A percentile compares a stretch with the other conserved stretches of the same genome.
These are phyloP conservation scores for Nibea coibor DNA, from an alignment of 2,113 vertebrate species.

Conservation along the genomic window DNA sequence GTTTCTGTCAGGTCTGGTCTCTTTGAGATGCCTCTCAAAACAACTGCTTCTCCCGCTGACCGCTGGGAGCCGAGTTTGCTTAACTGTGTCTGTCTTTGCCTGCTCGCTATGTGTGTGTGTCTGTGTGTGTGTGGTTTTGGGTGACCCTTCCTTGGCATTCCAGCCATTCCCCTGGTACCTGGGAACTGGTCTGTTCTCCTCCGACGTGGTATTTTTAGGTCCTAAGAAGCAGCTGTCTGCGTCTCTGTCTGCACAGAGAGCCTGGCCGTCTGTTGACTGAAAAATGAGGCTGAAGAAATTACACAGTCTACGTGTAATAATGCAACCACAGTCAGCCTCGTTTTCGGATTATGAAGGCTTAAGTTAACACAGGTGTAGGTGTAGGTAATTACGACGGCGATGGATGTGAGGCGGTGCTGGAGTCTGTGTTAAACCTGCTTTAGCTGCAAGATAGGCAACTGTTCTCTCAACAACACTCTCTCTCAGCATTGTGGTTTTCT, in stretches of 20 bases:
- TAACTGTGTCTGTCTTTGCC: slow-evolving; percentile 9
- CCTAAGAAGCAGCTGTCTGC: slow-evolving; percentile 66
- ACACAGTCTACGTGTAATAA: slow-evolving; percentile 5
- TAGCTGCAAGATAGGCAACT: slow-evolving; percentile 1
- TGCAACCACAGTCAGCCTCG: not conserved
- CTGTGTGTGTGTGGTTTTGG: slow-evolving; percentile 10
- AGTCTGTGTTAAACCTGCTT: slow-evolving; percentile 23
- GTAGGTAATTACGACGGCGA: slow-evolving; percentile 28
- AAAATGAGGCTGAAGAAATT: slow-evolving; percentile 38
- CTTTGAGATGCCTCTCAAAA: slow-evolving; percentile 11
- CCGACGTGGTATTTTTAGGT: slow-evolving; percentile 71
- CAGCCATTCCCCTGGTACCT: slow-evolving; percentile 79
- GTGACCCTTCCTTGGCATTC: slow-evolving; percentile 64
- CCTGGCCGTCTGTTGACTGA: slow-evolving; percentile 39
- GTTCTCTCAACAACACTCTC: slow-evolving; percentile 1
- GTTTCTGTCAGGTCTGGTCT: slow-evolving; percentile 11
- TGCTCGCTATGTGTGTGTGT: not conserved
- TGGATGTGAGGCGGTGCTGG: slow-evolving; percentile 13
- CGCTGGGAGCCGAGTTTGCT: not conserved
- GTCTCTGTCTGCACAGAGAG: slow-evolving; percentile 35
- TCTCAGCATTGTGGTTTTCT: not conserved
- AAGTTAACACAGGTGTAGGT: slow-evolving; percentile 19
- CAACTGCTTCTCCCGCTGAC: not conserved
- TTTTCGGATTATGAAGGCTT: slow-evolving; percentile 18
- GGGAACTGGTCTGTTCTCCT: slow-evolving; percentile 64